Evolutionary conservation across 2,113 vertebrate genomes (phyloP).

Genomic region (Carollia perspicillata): DNA sequence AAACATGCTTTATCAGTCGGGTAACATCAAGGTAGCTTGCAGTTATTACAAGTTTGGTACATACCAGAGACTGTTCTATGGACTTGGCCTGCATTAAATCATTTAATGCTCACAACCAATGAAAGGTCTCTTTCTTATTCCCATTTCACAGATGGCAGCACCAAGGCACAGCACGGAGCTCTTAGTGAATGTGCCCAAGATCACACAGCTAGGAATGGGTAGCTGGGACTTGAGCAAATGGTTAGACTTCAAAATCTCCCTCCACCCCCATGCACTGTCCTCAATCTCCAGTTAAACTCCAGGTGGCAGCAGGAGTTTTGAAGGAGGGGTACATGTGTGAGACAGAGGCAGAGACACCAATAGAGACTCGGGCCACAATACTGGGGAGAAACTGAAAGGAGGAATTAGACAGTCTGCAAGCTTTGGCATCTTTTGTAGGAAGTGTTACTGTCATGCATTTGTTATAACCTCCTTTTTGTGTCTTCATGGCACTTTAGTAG

Average conservation of each 20-base stretch:
- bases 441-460: background rate
- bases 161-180: background rate
- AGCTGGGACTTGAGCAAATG: background rate
- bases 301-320: background rate
- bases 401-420: background rate
- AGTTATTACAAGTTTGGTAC: too few species aligned
- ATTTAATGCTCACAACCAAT: background rate
- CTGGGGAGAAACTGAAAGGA: background rate
- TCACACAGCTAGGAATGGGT: background rate
- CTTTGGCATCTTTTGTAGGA: background rate
- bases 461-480: too few species aligned
- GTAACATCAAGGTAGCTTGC: background rate
- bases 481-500: background rate
- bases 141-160: background rate
- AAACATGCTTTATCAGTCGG: background rate
- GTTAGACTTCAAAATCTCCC: background rate
- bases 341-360: background rate
- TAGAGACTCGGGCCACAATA: background rate
- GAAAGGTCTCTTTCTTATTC: background rate
- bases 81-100: background rate
- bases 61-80: too few species aligned
- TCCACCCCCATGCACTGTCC: rapidly evolving
- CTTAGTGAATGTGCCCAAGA: background rate
- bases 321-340: background rate
- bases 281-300: background rate